Percentiles rank a stretch among this genome's conserved stretches.
Evolutionary conservation across 2,888 invertebrate species (phyloP).

Genomic region (Polymixis flavicincta): DNA sequence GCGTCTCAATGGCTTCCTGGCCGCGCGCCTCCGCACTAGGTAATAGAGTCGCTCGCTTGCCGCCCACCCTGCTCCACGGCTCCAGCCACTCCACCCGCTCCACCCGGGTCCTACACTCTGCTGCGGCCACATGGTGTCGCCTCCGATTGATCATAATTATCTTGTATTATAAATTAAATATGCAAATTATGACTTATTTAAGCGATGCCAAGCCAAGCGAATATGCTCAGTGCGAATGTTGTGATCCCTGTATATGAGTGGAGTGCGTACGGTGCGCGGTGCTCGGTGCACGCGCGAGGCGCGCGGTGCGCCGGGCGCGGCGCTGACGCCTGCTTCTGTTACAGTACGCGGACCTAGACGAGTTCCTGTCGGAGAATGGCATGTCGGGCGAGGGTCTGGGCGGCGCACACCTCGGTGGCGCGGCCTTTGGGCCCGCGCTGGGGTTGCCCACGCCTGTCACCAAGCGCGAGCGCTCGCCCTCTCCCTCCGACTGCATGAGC

Average conservation of each 20-base stretch:
- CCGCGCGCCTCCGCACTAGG: constrained; percentile 78
- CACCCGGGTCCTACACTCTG: constrained; percentile 39
- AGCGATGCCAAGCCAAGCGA: constrained; percentile 63
- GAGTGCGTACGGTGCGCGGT: constrained; percentile 45
- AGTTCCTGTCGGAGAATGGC: constrained; percentile 98
- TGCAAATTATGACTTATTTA: constrained; percentile 53
- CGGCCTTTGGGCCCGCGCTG: constrained; percentile 91
- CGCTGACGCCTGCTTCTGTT: constrained; percentile 76
- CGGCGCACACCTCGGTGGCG: constrained; percentile 92
- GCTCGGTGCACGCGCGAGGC: constrained; percentile 40
- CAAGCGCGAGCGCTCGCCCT: constrained; percentile 96
- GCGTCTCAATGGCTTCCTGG: constrained; percentile 70
- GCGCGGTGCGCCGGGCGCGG: constrained; percentile 38
- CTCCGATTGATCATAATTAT: constrained; percentile 44
- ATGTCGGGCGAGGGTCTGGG: constrained; percentile 95
- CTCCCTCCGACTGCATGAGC: constrained; percentile 97
- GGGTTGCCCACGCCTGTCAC: constrained; percentile 93
- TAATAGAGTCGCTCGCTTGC: constrained; percentile 79
- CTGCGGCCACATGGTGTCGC: constrained; percentile 54
- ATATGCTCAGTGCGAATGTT: constrained; percentile 62
- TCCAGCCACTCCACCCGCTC: constrained; percentile 33
- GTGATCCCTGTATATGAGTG: constrained; percentile 32
- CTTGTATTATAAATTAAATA: constrained; percentile 38
- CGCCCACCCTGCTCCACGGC: constrained; percentile 36
- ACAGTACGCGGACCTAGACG: constrained; percentile 99